phyloP scores from a whole-genome alignment of 2,797 vertebrate genomes.

The Lepidocolaptes lacrymiger region DNA sequence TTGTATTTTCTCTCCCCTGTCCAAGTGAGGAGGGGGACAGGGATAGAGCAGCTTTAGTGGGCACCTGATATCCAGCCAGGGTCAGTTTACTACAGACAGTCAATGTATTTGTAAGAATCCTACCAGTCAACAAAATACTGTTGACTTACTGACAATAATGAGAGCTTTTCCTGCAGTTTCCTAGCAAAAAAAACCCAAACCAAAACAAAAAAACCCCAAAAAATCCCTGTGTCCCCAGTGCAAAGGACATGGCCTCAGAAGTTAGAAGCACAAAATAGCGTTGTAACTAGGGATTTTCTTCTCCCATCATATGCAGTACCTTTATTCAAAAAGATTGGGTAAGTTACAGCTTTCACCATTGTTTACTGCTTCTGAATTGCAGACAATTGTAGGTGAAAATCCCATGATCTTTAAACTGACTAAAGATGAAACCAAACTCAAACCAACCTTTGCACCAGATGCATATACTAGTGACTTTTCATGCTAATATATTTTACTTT shows the following conservation, averaged over 20 bases:
- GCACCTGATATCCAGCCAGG: not conserved
- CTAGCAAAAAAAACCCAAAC: not conserved
- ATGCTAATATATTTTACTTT: slow-evolving; percentile 36
- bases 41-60: not conserved
- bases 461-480: slow-evolving; percentile 3
- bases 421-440: slow-evolving; percentile 29
- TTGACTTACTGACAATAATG: not conserved
- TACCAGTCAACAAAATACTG: not conserved
- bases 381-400: slow-evolving; percentile 22
- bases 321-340: not conserved
- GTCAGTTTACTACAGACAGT: not conserved
- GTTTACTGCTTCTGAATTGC: slow-evolving; percentile 5
- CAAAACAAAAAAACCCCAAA: not conserved
- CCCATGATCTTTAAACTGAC: not conserved
- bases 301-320: not conserved
- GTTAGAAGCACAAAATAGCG: not conserved
- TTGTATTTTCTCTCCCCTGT: not conserved
- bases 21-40: not conserved
- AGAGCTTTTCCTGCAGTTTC: not conserved
- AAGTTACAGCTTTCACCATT: not conserved
- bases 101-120: not conserved
- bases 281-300: not conserved
- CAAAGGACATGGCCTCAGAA: not conserved
- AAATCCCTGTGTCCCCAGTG: no score
- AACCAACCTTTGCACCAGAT: not conserved